These are phyloP conservation scores for Solen grandis DNA, from an alignment of 1,140 invertebrate genomes.

Conservation along the genomic window DNA sequence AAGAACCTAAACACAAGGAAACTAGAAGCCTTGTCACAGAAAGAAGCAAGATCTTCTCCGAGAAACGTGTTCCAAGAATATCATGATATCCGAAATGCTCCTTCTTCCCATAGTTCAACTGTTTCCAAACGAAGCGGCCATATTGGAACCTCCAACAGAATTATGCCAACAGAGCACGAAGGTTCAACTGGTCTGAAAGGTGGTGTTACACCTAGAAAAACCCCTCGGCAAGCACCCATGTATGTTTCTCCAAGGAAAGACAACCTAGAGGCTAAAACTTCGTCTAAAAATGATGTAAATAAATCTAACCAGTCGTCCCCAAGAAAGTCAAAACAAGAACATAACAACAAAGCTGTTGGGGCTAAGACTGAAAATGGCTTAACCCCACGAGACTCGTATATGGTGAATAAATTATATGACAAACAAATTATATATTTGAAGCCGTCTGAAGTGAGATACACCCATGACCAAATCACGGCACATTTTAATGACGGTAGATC, in stretches of 20 bases:
- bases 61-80: too few species aligned
- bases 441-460: constrained; percentile 49
- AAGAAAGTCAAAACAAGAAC: neutral
- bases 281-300: neutral
- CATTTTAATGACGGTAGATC: constrained; percentile 52
- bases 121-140: neutral
- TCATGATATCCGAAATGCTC: constrained; percentile 22
- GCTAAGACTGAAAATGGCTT: constrained; percentile 23
- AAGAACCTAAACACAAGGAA: constrained; percentile 37
- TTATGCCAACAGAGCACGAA: constrained; percentile 37
- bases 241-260: constrained; percentile 37
- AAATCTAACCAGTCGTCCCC: neutral
- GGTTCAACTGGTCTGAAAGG: too few species aligned
- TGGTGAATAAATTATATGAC: constrained; percentile 49
- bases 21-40: constrained; percentile 11
- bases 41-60: neutral
- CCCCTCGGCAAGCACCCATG: constrained; percentile 12
- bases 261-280: too few species aligned
- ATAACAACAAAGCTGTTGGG: neutral
- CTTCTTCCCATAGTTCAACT: constrained; percentile 7
- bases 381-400: constrained; percentile 46
- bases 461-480: constrained; percentile 41
- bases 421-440: constrained; percentile 45
- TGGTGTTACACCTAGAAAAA: neutral
- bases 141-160: constrained; percentile 39